phyloP scores from a whole-genome alignment of 2,797 vertebrate genomes.

The Coracias cyanogaster region DNA sequence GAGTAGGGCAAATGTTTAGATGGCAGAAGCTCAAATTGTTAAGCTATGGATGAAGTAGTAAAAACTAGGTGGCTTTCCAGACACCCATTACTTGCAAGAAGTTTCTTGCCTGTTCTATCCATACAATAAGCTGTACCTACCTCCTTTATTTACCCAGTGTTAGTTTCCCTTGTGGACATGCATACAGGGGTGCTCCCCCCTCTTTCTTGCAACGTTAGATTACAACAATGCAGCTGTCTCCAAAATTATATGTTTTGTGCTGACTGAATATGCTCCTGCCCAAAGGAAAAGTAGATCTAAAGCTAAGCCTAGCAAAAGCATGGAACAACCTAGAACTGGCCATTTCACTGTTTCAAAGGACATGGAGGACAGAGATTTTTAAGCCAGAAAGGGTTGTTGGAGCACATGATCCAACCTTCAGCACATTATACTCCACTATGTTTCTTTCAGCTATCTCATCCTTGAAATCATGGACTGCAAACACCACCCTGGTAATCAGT shows the following conservation, averaged over 20 bases:
- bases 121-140: not conserved
- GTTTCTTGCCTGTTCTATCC: not conserved
- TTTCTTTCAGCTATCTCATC: not conserved
- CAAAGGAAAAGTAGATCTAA: not conserved
- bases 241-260: fast-evolving
- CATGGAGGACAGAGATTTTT: not conserved
- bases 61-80: not conserved
- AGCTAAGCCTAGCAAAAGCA: not conserved
- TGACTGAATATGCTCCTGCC: not conserved
- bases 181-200: not conserved
- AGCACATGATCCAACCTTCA: not conserved
- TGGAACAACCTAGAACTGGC: not conserved
- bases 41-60: not conserved
- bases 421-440: not conserved
- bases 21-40: not conserved
- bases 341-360: not conserved
- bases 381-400: not conserved
- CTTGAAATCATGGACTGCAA: not conserved
- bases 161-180: not conserved
- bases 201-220: not conserved
- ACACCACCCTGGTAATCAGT: not conserved
- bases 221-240: not conserved
- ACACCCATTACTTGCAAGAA: not conserved
- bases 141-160: not conserved
- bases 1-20: not conserved